Evolutionary conservation across 2,113 vertebrate species (phyloP), one percentile per base, ranked within the genome.

Genomic region (Xyliphius kryptos): DNA sequence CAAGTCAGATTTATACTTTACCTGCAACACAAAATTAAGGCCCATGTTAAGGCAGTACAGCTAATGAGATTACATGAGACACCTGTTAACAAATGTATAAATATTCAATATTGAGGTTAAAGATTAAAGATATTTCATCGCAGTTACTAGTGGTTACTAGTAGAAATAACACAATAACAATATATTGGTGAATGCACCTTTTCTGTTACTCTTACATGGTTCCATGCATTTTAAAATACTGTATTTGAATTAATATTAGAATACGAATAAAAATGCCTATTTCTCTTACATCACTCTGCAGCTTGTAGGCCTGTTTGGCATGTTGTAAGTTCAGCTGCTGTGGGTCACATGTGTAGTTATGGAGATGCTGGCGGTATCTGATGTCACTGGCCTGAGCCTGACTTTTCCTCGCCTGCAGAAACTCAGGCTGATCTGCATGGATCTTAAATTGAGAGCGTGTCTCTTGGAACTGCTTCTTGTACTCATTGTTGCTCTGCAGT

Each of bases 1-100:
- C 81, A 97, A 83, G 76, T 97, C 96, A 1, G 95, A 89, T 74
- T 91, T 99, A 82, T 99, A 99, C 67, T 92, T 91, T 64, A 97
- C 86, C 96, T 99, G 80, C 36, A 64, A 75, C n/a, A 44, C 43
- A 49, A 8, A 50, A 13, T 54, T 19, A n/a, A n/a, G n/a, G n/a
- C n/a, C n/a, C n/a, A n/a, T n/a, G n/a, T n/a, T n/a, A n/a, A n/a
- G n/a, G n/a, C n/a, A n/a, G n/a, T n/a, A n/a, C n/a, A n/a, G n/a
- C n/a, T n/a, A n/a, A n/a, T n/a, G n/a, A n/a, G n/a, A n/a, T n/a
- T n/a, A n/a, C n/a, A n/a, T n/a, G n/a, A n/a, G n/a, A n/a, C n/a
- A n/a, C n/a, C n/a, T n/a, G n/a, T n/a, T n/a, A n/a, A n/a, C n/a
- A n/a, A n/a, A n/a, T n/a, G n/a, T n/a, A n/a, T n/a, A n/a, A n/a